A percentile compares a stretch with the other conserved stretches of the same genome.
These are phyloP conservation scores for Macrophya alboannulata DNA, from an alignment of 2,888 invertebrate species.

Conservation along the genomic window DNA sequence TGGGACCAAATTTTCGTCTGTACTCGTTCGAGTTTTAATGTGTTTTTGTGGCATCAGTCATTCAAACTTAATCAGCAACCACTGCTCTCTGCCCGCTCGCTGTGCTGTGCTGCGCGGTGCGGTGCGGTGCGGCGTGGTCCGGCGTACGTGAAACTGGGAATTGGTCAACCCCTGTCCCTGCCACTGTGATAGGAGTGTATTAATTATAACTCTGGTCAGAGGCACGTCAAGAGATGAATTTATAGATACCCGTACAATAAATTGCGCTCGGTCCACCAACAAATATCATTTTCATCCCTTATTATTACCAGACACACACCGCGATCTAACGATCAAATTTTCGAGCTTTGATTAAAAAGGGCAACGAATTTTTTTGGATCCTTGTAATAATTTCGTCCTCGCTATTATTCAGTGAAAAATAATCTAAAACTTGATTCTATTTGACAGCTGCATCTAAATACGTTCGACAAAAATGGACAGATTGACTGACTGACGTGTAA, in stretches of 20 bases:
- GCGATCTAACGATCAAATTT: not conserved
- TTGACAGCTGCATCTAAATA: not conserved
- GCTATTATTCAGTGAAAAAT: not conserved
- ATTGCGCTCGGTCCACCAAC: conserved; percentile 79
- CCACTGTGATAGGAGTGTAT: conserved; percentile 77
- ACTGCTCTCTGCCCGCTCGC: conserved; percentile 71
- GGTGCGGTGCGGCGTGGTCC: conserved; percentile 52
- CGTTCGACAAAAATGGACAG: conserved; percentile 3
- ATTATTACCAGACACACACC: conserved; percentile 2
- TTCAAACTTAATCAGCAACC: conserved; percentile 79
- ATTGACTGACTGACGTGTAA: conserved; percentile 14
- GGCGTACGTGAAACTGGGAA: conserved; percentile 56
- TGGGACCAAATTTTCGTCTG: conserved; percentile 79
- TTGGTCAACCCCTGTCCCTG: conserved; percentile 54
- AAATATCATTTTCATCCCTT: conserved; percentile 78
- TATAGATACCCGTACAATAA: conserved; percentile 77
- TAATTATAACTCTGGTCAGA: conserved; percentile 79
- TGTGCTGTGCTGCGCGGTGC: conserved; percentile 49
- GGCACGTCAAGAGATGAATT: conserved; percentile 78
- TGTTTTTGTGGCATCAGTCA: conserved; percentile 80
- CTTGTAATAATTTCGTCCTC: not conserved
- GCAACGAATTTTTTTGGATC: not conserved
- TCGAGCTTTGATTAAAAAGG: not conserved
- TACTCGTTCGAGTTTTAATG: conserved; percentile 80
- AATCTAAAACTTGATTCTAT: not conserved